Conservation (phyloP, 2,797 vertebrate genomes). For the Vultur gryphus region DNA sequence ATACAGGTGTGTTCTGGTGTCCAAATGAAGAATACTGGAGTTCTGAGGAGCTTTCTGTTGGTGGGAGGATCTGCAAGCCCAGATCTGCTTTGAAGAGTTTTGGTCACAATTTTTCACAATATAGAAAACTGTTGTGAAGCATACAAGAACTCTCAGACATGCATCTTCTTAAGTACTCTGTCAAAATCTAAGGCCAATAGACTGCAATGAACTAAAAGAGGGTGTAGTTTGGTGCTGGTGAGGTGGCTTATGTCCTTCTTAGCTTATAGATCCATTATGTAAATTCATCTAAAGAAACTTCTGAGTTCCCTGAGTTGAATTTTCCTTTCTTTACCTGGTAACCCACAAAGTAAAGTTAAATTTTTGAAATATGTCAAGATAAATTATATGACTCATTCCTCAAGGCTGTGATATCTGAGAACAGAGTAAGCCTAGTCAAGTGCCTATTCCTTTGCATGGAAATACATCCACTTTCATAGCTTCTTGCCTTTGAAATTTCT, state of each 20-base stretch:
- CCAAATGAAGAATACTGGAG: neutral
- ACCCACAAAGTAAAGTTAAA: neutral
- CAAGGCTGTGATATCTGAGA: neutral
- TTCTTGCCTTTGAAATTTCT: neutral
- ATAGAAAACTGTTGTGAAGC: neutral
- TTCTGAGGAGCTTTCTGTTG: neutral
- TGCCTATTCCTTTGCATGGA: neutral
- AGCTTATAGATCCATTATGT: neutral
- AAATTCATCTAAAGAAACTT: neutral
- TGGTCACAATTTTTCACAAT: neutral
- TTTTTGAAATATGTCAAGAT: neutral
- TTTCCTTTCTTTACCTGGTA: neutral
- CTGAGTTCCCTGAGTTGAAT: neutral
- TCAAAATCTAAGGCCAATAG: neutral
- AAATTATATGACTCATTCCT: neutral
- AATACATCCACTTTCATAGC: neutral
- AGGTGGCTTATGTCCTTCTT: neutral
- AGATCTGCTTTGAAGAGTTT: neutral
- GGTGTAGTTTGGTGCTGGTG: neutral
- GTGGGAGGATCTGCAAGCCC: neutral
- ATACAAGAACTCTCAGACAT: neutral
- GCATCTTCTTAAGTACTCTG: neutral
- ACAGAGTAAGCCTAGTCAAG: neutral
- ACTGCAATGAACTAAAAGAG: neutral
- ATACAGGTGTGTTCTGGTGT: neutral